Percentiles rank a stretch among this genome's conserved stretches.
Conservation (phyloP, 2,113 vertebrate genomes). For the Ophthalmolycus amberensis region DNA sequence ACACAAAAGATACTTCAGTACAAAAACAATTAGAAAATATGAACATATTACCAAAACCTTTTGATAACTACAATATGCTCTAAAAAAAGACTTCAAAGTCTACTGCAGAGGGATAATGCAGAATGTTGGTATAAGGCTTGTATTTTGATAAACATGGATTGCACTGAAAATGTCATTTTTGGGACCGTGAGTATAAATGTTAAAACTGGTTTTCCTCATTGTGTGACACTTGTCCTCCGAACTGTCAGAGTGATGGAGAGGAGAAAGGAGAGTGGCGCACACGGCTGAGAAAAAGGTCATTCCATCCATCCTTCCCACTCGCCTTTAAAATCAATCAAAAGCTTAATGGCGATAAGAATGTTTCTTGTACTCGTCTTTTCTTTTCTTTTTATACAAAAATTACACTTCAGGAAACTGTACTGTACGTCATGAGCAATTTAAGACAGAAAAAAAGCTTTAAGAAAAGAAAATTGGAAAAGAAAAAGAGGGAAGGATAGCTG, state of each 20-base stretch:
- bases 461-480: conserved; percentile 17
- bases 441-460: conserved; percentile 43
- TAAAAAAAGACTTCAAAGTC: conserved; percentile 17
- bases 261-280: conserved; percentile 45
- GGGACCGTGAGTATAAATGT: conserved; percentile 27
- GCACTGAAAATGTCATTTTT: conserved; percentile 24
- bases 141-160: conserved; percentile 37
- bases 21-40: conserved; percentile 69
- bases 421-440: conserved; percentile 86
- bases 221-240: conserved; percentile 40
- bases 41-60: conserved; percentile 54
- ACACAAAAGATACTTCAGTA: conserved; percentile 50
- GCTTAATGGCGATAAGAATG: conserved; percentile 33
- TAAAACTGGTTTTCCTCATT: conserved; percentile 40
- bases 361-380: conserved; percentile 26
- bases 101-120: conserved; percentile 15
- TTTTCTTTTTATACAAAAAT: conserved; percentile 64
- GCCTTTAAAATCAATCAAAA: conserved; percentile 56
- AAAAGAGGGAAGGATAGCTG: conserved; percentile 61
- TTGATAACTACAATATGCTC: conserved; percentile 28
- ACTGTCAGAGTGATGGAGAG: conserved; percentile 57
- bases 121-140: conserved; percentile 60
- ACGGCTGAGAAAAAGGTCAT: conserved; percentile 52
- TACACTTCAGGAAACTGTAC: conserved; percentile 55
- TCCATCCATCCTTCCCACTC: conserved; percentile 44